phyloP scores from a whole-genome alignment of 1,140 invertebrate species.

The Wasmannia auropunctata region DNA sequence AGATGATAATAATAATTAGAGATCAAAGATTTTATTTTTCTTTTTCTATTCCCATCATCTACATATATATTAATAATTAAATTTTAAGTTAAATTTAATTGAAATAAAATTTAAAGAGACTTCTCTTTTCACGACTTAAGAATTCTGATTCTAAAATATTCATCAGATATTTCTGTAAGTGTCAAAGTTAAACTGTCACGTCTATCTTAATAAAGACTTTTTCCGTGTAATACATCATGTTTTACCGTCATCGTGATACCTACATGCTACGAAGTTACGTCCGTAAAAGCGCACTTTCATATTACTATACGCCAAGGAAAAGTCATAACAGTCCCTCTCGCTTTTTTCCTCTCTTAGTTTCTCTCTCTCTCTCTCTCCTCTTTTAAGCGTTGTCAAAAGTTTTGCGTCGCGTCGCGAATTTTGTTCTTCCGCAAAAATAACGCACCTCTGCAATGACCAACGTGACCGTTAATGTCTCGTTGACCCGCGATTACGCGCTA shows the following conservation, averaged over 20 bases:
- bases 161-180: neutral
- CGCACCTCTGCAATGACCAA: neutral
- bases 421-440: conserved; percentile 2
- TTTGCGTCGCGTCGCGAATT: conserved; percentile 21
- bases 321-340: conserved; percentile 1
- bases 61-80: neutral
- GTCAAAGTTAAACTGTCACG: conserved; percentile 21
- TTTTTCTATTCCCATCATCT: neutral
- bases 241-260: conserved; percentile 20
- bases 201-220: conserved; percentile 43
- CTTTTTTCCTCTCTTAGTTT: neutral
- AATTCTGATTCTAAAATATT: neutral
- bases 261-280: neutral
- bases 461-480: conserved; percentile 34
- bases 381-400: conserved; percentile 29
- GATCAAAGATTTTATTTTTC: neutral
- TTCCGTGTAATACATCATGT: conserved; percentile 35
- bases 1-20: neutral
- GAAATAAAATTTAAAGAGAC: neutral
- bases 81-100: neutral
- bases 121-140: neutral
- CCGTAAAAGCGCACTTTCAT: conserved; percentile 26
- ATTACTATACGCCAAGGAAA: neutral
- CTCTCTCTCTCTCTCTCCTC: neutral
- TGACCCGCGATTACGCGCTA: conserved; percentile 47